Percentiles rank a stretch among this genome's conserved stretches.
Conservation (phyloP, 2,797 vertebrate genomes). For the Xerus rutilus region DNA sequence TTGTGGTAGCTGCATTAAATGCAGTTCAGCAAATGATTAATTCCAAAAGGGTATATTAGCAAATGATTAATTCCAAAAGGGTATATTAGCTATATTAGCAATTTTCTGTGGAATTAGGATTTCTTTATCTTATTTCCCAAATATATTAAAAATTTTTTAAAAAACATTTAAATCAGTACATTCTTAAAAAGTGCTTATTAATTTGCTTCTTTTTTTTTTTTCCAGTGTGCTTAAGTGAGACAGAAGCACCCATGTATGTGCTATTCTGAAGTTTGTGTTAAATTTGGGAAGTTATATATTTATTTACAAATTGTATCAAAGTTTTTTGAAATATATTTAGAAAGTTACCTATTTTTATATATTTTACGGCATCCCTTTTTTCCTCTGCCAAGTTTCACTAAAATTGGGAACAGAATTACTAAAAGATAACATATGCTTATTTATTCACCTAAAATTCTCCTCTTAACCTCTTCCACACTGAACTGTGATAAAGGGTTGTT, state of each 20-base stretch:
- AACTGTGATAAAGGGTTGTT: not conserved
- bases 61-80: not conserved
- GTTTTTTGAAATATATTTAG: conserved; percentile 23
- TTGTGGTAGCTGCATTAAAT: not conserved
- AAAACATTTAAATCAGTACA: conserved; percentile 14
- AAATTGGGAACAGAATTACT: conserved; percentile 38
- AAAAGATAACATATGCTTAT: not conserved
- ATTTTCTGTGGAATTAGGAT: not conserved
- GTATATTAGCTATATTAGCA: not conserved
- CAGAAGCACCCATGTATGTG: not conserved
- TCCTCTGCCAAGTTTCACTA: not conserved
- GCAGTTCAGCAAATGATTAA: not conserved
- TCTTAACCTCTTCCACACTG: not conserved
- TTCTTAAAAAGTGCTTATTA: not conserved
- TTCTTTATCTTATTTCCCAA: conserved; percentile 28
- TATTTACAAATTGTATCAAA: not conserved
- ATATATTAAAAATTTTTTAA: not conserved
- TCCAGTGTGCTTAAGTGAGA: not conserved
- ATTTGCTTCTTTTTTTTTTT: conserved; percentile 43
- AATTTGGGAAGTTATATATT: not conserved
- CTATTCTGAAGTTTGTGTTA: not conserved
- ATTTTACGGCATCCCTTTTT: not conserved
- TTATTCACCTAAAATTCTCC: conserved; percentile 35
- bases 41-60: not conserved
- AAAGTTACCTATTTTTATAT: not conserved